A percentile compares a stretch with the other conserved stretches of the same genome.
These are phyloP conservation scores for Dyspetes luteomarginatus DNA, from an alignment of 2,888 invertebrate genomes.

Conservation along the genomic window DNA sequence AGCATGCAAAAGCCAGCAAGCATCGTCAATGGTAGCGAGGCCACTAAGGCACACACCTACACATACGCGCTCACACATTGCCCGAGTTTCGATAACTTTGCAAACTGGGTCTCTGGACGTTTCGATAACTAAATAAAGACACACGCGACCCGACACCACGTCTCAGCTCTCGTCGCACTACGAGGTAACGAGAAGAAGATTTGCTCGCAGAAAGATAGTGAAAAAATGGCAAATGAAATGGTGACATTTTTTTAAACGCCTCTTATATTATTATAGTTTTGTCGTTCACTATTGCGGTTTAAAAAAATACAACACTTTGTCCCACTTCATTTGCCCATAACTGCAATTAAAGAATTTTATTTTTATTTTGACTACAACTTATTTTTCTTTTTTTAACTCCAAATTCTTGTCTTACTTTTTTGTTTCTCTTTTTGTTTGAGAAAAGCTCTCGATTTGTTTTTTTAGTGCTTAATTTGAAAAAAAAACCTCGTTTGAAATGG, in stretches of 20 bases:
- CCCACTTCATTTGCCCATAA: too few relatives aligned
- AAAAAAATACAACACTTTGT: too few relatives aligned
- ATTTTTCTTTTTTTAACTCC: too few relatives aligned
- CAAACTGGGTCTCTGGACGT: constrained; percentile 69
- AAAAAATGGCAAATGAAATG: too few relatives aligned
- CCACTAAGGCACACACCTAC: background rate
- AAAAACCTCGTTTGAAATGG: background rate
- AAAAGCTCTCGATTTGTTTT: too few relatives aligned
- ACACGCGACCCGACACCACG: constrained; percentile 58
- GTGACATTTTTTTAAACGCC: too few relatives aligned
- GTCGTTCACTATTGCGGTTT: too few relatives aligned
- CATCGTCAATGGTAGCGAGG: constrained; percentile 30
- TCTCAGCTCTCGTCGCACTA: constrained; percentile 41
- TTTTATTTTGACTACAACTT: too few relatives aligned
- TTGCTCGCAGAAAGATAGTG: background rate
- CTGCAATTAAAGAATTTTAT: too few relatives aligned
- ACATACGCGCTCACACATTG: constrained; percentile 13
- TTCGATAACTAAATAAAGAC: constrained; percentile 66
- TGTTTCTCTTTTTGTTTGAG: background rate
- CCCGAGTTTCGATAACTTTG: constrained; percentile 66
- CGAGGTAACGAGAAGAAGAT: background rate
- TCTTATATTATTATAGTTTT: too few relatives aligned
- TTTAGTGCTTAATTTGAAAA: background rate
- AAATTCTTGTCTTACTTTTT: constrained; percentile 34
- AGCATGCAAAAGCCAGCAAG: constrained; percentile 40